Evolutionary conservation across 1,140 invertebrate genomes (phyloP).

Genomic region (Pseudobourletiella spinata): DNA sequence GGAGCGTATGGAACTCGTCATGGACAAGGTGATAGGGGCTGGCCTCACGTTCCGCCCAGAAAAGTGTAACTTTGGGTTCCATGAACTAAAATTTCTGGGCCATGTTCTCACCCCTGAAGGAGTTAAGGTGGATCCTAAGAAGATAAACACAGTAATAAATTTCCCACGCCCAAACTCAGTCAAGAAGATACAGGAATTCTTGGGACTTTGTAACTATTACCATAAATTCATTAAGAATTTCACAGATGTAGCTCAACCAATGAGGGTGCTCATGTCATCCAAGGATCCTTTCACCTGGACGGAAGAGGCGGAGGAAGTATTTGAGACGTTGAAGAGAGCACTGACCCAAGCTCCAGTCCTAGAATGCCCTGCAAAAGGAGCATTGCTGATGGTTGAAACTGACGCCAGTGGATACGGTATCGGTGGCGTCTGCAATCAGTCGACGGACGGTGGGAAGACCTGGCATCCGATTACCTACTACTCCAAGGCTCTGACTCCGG

Average conservation of each 20-base stretch:
- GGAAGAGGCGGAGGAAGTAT: conserved; percentile 37
- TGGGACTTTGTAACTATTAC: conserved; percentile 35
- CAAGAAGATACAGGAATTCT: not conserved
- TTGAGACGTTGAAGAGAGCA: conserved; percentile 39
- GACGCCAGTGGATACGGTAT: conserved; percentile 38
- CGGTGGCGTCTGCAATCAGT: conserved; percentile 39
- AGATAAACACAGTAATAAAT: conserved; percentile 35
- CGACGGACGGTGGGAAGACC: conserved; percentile 6
- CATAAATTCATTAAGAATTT: conserved; percentile 39
- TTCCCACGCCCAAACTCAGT: conserved; percentile 34
- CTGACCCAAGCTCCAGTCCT: conserved; percentile 34
- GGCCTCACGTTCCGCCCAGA: not conserved
- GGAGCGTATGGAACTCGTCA: conserved; percentile 37
- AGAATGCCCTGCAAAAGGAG: conserved; percentile 18
- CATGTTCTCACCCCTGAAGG: conserved; percentile 38
- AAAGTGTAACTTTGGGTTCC: conserved; percentile 25
- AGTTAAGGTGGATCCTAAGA: conserved; percentile 37
- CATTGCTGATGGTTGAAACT: conserved; percentile 8
- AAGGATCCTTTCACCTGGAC: conserved; percentile 40
- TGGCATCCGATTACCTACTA: not conserved
- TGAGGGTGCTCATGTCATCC: conserved; percentile 37
- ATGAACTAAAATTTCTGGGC: conserved; percentile 38
- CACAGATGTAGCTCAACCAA: conserved; percentile 25
- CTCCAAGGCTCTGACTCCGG: not conserved
- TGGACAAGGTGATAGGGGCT: conserved; percentile 32